These are phyloP conservation scores for Ephialtes manifestator DNA, from an alignment of 2,888 invertebrate genomes.

Conservation along the genomic window DNA sequence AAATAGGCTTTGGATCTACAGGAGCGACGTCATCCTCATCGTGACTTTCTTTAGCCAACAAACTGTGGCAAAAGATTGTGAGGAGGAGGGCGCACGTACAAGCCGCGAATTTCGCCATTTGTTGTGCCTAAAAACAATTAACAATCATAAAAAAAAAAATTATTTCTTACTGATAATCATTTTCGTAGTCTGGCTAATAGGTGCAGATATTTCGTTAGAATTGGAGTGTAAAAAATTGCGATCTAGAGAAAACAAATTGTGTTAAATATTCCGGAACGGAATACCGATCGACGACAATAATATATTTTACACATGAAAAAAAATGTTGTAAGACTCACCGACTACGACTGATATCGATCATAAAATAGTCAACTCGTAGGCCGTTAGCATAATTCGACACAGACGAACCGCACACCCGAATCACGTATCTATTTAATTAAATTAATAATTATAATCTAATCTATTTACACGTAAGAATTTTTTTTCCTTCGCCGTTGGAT, in stretches of 20 bases:
- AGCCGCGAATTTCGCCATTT: slow-evolving; percentile 78
- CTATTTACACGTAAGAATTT: slow-evolving; percentile 76
- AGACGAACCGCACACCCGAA: slow-evolving; percentile 41
- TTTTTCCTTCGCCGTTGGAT: slow-evolving; percentile 36
- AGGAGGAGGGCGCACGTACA: slow-evolving; percentile 72
- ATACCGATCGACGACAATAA: slow-evolving; percentile 34
- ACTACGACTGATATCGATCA: slow-evolving; percentile 51
- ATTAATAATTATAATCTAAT: slow-evolving; percentile 80
- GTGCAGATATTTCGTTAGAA: background rate
- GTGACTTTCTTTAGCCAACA: slow-evolving; percentile 72
- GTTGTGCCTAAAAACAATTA: slow-evolving; percentile 72
- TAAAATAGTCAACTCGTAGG: slow-evolving; percentile 56
- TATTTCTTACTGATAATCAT: background rate
- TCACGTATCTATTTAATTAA: slow-evolving; percentile 72
- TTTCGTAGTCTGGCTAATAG: background rate
- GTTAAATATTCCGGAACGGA: background rate
- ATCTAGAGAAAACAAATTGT: background rate
- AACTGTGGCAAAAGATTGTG: slow-evolving; percentile 65
- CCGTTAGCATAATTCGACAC: slow-evolving; percentile 66
- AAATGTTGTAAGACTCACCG: slow-evolving; percentile 55
- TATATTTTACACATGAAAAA: slow-evolving; percentile 9
- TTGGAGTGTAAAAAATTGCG: background rate
- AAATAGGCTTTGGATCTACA: slow-evolving; percentile 81
- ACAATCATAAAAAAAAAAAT: slow-evolving; percentile 26
- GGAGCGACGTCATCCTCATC: slow-evolving; percentile 70